A percentile compares a stretch with the other conserved stretches of the same genome.
These are phyloP conservation scores for Eleginops maclovinus DNA, from an alignment of 2,113 vertebrate genomes.

Conservation along the genomic window DNA sequence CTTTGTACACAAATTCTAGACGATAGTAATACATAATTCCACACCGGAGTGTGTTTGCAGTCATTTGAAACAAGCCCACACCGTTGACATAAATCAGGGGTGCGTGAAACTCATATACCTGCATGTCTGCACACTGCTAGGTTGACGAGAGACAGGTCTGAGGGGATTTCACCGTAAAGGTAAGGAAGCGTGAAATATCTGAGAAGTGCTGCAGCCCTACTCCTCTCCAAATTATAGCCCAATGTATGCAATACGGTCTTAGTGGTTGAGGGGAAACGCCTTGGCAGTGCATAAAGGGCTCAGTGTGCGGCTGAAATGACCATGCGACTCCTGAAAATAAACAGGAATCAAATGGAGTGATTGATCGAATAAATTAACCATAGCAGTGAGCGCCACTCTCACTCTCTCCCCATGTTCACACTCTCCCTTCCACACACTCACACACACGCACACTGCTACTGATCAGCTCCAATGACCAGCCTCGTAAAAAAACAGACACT, in stretches of 20 bases:
- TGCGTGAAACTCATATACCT: slow-evolving; percentile 55
- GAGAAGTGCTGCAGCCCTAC: slow-evolving; percentile 70
- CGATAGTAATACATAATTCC: slow-evolving; percentile 52
- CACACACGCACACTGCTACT: slow-evolving; percentile 39
- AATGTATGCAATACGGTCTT: slow-evolving; percentile 51
- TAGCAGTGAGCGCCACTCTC: slow-evolving; percentile 50
- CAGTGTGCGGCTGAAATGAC: slow-evolving; percentile 75
- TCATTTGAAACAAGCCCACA: slow-evolving; percentile 52
- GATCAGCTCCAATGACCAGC: slow-evolving; percentile 43
- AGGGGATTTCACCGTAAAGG: slow-evolving; percentile 70
- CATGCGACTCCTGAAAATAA: slow-evolving; percentile 80
- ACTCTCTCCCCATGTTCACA: background rate
- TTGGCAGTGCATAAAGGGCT: slow-evolving; percentile 74
- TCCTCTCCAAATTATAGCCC: slow-evolving; percentile 67
- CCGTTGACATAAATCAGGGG: slow-evolving; percentile 61
- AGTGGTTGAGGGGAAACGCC: slow-evolving; percentile 57
- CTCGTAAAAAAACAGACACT: slow-evolving; percentile 59
- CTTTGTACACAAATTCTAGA: slow-evolving; percentile 35
- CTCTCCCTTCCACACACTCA: slow-evolving; percentile 11
- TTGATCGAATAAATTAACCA: slow-evolving; percentile 80
- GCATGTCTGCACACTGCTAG: slow-evolving; percentile 47
- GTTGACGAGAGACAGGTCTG: slow-evolving; percentile 81
- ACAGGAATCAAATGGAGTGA: slow-evolving; percentile 80
- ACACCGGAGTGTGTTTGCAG: slow-evolving; percentile 54
- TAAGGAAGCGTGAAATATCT: slow-evolving; percentile 76